Evolutionary conservation across 2,888 invertebrate species (phyloP).

Genomic region (Drosophila ezoana): DNA sequence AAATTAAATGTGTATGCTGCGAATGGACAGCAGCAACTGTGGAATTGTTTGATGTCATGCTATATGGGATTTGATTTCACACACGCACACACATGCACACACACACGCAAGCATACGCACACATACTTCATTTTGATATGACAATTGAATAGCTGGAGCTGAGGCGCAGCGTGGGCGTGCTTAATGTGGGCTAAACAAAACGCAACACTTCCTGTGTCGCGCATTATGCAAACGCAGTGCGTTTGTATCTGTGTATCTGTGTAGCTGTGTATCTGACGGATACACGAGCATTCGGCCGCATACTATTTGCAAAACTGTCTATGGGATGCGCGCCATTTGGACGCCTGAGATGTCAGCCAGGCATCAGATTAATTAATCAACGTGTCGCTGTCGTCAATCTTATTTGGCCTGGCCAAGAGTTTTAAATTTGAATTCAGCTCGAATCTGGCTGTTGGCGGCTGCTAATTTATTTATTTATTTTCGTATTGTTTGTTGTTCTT

Average conservation of each 20-base stretch:
- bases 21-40: conserved; percentile 82
- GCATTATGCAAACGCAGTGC: conserved; percentile 18
- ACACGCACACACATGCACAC: conserved; percentile 12
- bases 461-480: conserved; percentile 75
- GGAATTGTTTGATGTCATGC: conserved; percentile 73
- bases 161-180: conserved; percentile 35
- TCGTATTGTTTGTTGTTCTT: conserved; percentile 51
- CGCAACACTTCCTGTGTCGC: conserved; percentile 53
- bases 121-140: conserved; percentile 54
- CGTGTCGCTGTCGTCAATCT: conserved; percentile 75
- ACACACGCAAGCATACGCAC: neutral
- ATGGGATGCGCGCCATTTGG: conserved; percentile 32
- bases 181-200: conserved; percentile 25
- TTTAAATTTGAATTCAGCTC: conserved; percentile 46
- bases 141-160: conserved; percentile 25
- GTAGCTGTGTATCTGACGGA: conserved; percentile 28
- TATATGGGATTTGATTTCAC: conserved; percentile 79
- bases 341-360: conserved; percentile 57
- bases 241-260: conserved; percentile 23
- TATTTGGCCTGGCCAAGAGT: conserved; percentile 43
- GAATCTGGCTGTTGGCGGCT: conserved; percentile 31
- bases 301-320: conserved; percentile 38
- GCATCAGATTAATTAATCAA: conserved; percentile 81
- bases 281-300: conserved; percentile 4
- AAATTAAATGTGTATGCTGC: conserved; percentile 64